Base-by-base conservation (phyloP, 1,140 invertebrate genomes). In the Drosophila bocki region DNA sequence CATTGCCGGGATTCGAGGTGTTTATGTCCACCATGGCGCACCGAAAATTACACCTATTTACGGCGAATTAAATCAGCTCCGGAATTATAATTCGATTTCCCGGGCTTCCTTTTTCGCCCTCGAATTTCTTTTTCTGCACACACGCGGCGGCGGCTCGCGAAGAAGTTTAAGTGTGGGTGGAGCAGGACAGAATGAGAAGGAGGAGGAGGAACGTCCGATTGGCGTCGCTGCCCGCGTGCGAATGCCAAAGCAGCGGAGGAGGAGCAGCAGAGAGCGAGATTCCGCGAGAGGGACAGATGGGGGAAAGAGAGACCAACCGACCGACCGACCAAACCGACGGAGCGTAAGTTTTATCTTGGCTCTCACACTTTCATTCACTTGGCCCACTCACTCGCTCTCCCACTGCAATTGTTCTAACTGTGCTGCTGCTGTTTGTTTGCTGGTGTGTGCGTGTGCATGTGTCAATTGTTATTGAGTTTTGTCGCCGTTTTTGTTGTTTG, bases 391-490 rank as follows among this genome's bases (percentile, higher is more conserved):
- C 35, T 56, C n/a, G 47, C 68, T 72, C 70, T 74, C 68, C 68
- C 53, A 74, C 37, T 72, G 69, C 69, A 72, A 29, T 64, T 65
- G 33, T 45, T 64, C 62, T 53, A 65, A 48, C 47, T 71, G 53
- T 50, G 51, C 48, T 26, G 45, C 47, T n/a, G 47, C 45, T 48
- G 19, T 17, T 32, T 69, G 51, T 15, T 17, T 41, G 48, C 13
- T 32, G 35, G 50, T 19, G 33, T 41, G 62, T 67, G 48, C 54
- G 39, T 56, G 51, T 54, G 22, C n/a, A 58, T 61, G 37, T 86
- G 57, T 71, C 62, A 60, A 59, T 75, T 88, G 75, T 77, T 75
- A 65, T 76, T 72, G 62, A 63, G 50, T 78, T 77, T 75, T 42
- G 67, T 45, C 68, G 37, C 29, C 53, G 44, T 57, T 74, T 65